Conservation (phyloP, 2,888 invertebrate species). For the Odontothrips loti region DNA sequence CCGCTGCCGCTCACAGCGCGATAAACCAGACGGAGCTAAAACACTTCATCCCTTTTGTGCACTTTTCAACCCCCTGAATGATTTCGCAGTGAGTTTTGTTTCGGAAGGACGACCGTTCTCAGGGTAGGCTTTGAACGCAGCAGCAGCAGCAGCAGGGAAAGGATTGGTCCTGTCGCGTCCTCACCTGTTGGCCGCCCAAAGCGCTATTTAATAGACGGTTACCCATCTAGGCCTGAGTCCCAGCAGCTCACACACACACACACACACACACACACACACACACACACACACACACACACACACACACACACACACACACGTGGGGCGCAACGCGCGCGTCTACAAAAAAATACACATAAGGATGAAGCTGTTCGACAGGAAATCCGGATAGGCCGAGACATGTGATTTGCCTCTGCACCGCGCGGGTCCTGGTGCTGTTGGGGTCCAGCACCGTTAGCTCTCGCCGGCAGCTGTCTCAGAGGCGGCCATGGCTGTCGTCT, state of each 20-base stretch:
- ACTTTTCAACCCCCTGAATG: no score
- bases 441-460: no score
- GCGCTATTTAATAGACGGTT: conserved; percentile 17
- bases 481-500: no score
- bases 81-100: no score
- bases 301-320: background rate
- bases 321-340: background rate
- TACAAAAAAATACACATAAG: background rate
- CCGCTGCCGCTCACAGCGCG: no score
- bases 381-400: background rate
- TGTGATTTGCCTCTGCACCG: no score
- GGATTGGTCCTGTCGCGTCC: background rate
- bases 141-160: background rate
- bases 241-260: background rate
- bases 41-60: no score
- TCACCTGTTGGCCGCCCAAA: background rate
- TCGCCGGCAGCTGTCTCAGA: no score
- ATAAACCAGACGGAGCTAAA: no score
- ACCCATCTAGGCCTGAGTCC: background rate
- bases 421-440: no score
- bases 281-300: background rate
- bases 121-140: no score
- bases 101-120: no score
- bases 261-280: background rate
- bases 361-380: background rate